These are phyloP conservation scores for Rhinoraja longicauda DNA, from an alignment of 2,797 vertebrate genomes.

Conservation along the genomic window DNA sequence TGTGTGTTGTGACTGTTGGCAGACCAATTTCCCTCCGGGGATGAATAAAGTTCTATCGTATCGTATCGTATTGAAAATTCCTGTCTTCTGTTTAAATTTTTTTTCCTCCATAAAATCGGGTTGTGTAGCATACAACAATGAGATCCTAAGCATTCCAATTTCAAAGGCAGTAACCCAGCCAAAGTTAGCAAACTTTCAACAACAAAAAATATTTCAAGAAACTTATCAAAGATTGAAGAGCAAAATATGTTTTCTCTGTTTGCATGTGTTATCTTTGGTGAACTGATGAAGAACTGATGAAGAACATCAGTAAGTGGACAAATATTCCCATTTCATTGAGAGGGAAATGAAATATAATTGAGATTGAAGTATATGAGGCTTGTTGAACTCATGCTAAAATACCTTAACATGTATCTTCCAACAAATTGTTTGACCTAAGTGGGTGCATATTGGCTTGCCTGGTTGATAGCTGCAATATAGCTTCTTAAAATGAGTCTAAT, in stretches of 20 bases:
- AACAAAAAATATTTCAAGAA: neutral
- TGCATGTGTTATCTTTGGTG: neutral
- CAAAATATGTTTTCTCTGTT: neutral
- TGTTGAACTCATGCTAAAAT: conserved; percentile 1
- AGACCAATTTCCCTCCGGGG: no score
- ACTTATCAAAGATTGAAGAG: neutral
- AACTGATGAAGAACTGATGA: neutral
- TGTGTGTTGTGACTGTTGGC: no score
- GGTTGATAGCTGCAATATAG: neutral
- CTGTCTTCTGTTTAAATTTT: no score
- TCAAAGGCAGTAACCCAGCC: no score
- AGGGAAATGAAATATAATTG: conserved; percentile 6
- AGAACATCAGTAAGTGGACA: neutral
- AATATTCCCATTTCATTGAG: neutral
- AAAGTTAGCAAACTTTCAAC: neutral
- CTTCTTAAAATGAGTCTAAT: conserved; percentile 17
- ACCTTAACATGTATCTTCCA: neutral
- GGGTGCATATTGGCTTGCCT: no score
- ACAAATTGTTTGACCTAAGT: neutral
- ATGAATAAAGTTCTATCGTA: no score
- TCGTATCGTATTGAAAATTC: no score
- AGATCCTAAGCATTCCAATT: no score
- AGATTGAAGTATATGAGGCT: neutral
- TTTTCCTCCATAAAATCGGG: no score
- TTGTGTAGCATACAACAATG: no score